A percentile compares a stretch with the other conserved stretches of the same genome.
These are phyloP conservation scores for Lagothrix lagotricha DNA, from an alignment of 2,797 vertebrate genomes.

Conservation along the genomic window DNA sequence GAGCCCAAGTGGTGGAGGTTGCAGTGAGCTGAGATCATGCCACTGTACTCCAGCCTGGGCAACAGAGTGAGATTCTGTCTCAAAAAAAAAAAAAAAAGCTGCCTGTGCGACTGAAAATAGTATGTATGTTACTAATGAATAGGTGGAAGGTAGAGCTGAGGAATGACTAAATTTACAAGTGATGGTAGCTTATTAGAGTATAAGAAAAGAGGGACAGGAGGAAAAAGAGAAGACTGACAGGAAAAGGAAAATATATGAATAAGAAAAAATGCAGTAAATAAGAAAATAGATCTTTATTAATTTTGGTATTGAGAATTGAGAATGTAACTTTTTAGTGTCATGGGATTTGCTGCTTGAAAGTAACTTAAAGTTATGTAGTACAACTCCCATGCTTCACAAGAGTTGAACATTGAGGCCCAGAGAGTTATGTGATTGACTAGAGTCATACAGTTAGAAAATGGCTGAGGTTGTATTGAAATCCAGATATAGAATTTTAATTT, in stretches of 20 bases:
- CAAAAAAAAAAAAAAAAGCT: no score
- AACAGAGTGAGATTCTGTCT: neutral
- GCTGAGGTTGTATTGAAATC: neutral
- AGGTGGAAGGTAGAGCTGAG: neutral
- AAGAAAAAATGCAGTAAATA: neutral
- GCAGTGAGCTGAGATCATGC: neutral
- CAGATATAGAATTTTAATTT: neutral
- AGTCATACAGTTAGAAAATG: neutral
- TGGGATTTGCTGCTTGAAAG: neutral
- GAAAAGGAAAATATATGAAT: constrained; percentile 22
- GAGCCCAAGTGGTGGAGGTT: neutral
- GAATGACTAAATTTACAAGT: neutral
- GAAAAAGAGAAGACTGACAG: neutral
- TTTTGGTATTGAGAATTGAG: neutral
- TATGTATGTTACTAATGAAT: neutral
- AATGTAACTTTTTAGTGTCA: neutral
- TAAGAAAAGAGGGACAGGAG: neutral
- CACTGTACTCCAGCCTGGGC: neutral
- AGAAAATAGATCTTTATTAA: neutral
- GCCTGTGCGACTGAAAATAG: neutral
- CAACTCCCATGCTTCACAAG: neutral
- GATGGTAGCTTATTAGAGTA: neutral
- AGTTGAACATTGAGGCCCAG: neutral
- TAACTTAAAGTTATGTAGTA: neutral
- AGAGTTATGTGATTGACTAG: neutral